Percentiles rank a stretch among this genome's conserved stretches.
Conservation (phyloP, 2,113 vertebrate species). For the Gymnogyps californianus region DNA sequence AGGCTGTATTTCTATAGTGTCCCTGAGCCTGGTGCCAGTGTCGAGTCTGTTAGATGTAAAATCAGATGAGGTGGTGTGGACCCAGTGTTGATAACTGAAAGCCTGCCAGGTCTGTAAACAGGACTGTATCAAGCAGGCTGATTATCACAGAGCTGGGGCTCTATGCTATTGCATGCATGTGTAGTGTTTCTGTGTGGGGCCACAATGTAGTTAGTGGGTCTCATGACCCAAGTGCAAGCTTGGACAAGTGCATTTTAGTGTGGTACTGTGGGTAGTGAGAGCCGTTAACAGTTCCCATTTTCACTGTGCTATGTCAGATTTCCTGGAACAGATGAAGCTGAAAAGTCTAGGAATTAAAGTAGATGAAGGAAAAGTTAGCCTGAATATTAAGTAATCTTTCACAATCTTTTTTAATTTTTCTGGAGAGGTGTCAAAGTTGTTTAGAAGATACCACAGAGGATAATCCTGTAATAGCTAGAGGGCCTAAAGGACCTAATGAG, state of each 20-base stretch:
- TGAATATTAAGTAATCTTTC: neutral
- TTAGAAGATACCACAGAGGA: neutral
- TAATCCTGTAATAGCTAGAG: neutral
- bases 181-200: neutral
- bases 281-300: neutral
- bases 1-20: neutral
- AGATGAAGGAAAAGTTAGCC: neutral
- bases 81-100: neutral
- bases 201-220: neutral
- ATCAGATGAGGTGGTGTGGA: neutral
- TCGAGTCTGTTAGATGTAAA: neutral
- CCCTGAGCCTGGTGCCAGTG: neutral
- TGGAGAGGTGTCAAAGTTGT: neutral
- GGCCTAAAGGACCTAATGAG: neutral
- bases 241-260: neutral
- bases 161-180: accelerated
- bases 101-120: neutral
- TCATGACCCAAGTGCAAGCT: neutral
- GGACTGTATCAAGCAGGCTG: neutral
- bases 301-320: neutral
- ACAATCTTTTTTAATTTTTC: neutral
- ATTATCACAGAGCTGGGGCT: neutral
- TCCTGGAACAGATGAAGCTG: neutral
- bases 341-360: neutral
- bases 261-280: neutral